Evolutionary conservation across 92 coral and sea anemone species (phyloP).

Genomic region (Porites rus): DNA sequence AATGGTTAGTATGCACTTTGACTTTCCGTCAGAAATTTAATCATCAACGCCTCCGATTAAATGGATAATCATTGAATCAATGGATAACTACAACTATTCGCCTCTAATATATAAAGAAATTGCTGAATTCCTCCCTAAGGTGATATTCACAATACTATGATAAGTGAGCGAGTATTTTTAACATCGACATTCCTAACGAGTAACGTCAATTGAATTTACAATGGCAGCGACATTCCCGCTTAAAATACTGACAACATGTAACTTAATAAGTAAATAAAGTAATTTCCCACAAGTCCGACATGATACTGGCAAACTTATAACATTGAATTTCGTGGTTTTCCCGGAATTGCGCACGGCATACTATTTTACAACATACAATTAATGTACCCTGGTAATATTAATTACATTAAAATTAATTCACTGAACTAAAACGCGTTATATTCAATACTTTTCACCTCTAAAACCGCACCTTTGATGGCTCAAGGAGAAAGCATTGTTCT

Average conservation of each 20-base stretch:
- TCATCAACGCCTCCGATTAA: background rate
- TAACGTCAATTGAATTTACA: constrained; percentile 19
- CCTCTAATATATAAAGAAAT: background rate
- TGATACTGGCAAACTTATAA: constrained; percentile 21
- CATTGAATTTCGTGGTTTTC: constrained; percentile 2
- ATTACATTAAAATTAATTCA: background rate
- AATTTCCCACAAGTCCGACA: background rate
- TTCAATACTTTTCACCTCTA: background rate
- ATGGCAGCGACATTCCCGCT: background rate
- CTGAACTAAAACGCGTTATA: constrained; percentile 5
- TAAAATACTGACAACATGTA: background rate
- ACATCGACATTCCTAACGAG: constrained; percentile 12
- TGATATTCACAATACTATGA: background rate
- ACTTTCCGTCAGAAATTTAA: constrained; percentile 7
- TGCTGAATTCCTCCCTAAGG: background rate
- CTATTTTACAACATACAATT: background rate
- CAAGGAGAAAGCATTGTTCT: background rate
- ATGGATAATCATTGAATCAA: constrained; percentile 1
- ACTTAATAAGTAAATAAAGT: background rate
- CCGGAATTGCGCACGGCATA: background rate
- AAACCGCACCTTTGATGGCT: background rate
- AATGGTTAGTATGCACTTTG: constrained; percentile 7
- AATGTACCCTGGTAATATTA: background rate
- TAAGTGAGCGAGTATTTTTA: background rate
- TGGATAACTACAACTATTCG: background rate